Percentiles rank a stretch among this genome's conserved stretches.
phyloP scores from a whole-genome alignment of 2,113 vertebrate genomes.

The Microcebus murinus region DNA sequence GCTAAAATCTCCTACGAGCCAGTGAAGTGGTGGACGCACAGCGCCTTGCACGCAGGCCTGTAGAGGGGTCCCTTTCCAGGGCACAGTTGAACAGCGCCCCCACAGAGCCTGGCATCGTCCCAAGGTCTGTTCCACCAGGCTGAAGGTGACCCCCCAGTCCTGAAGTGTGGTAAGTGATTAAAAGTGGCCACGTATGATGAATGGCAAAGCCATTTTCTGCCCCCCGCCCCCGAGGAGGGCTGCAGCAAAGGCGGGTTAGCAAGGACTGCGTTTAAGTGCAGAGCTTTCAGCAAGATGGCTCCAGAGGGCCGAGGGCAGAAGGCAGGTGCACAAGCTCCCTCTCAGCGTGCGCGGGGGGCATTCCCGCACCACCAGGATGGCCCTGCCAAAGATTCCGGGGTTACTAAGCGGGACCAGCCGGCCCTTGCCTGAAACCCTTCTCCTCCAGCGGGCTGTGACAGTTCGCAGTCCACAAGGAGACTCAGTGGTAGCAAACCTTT shows the following conservation, averaged over 20 bases:
- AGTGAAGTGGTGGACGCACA: rapidly evolving
- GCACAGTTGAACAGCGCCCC: neutral
- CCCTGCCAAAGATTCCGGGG: neutral
- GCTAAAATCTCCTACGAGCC: neutral
- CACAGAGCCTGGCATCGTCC: neutral
- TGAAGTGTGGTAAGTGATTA: neutral
- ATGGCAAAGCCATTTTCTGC: neutral
- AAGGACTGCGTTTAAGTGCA: neutral
- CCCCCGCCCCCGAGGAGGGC: neutral
- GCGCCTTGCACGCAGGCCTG: neutral
- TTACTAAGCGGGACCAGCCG: rapidly evolving
- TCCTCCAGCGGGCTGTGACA: no score
- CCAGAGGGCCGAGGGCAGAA: neutral
- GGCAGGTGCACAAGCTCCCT: neutral
- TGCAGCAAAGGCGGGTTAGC: neutral
- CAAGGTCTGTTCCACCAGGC: neutral
- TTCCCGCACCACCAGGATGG: rapidly evolving
- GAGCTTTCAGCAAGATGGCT: neutral
- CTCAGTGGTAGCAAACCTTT: rapidly evolving
- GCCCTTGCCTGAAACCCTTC: neutral
- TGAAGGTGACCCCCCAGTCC: neutral
- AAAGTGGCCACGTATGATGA: neutral
- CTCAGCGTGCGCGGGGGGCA: rapidly evolving
- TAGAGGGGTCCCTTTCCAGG: neutral
- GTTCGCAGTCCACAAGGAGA: neutral